Conservation (phyloP, 2,888 invertebrate genomes). For the Julus scandinavius region DNA sequence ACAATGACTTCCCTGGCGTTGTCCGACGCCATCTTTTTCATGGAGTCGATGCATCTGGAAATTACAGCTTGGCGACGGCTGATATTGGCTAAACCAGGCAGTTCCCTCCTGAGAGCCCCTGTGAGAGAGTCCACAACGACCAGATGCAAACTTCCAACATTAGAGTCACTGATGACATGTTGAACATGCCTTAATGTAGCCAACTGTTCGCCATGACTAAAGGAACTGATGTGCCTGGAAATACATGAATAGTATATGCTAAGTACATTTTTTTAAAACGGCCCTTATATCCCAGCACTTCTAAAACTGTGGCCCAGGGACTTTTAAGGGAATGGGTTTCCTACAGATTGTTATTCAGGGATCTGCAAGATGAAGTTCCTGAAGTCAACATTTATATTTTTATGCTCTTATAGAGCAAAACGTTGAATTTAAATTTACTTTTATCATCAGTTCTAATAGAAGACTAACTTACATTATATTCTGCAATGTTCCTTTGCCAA, state of each 20-base stretch:
- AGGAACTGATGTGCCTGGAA: too few relatives aligned
- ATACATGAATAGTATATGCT: too few relatives aligned
- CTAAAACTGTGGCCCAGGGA: too few relatives aligned
- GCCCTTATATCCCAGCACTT: too few relatives aligned
- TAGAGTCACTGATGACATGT: neutral
- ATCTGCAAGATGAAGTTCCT: too few relatives aligned
- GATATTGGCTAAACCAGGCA: neutral
- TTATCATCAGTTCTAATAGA: neutral
- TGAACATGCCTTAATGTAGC: neutral
- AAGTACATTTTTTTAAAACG: too few relatives aligned
- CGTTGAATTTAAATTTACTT: neutral
- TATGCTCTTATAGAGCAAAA: neutral
- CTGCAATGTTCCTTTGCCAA: neutral
- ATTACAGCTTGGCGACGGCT: neutral
- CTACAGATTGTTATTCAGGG: too few relatives aligned
- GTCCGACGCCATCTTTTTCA: neutral
- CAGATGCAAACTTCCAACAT: neutral
- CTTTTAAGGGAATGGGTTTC: too few relatives aligned
- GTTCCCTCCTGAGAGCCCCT: neutral
- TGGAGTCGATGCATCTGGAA: neutral
- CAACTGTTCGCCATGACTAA: neutral
- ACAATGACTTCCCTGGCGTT: neutral
- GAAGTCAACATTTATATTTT: neutral
- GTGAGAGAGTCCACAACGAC: neutral
- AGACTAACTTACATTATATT: neutral